phyloP scores from a whole-genome alignment of 2,797 vertebrate species.

The Micropoecilia bifurca region DNA sequence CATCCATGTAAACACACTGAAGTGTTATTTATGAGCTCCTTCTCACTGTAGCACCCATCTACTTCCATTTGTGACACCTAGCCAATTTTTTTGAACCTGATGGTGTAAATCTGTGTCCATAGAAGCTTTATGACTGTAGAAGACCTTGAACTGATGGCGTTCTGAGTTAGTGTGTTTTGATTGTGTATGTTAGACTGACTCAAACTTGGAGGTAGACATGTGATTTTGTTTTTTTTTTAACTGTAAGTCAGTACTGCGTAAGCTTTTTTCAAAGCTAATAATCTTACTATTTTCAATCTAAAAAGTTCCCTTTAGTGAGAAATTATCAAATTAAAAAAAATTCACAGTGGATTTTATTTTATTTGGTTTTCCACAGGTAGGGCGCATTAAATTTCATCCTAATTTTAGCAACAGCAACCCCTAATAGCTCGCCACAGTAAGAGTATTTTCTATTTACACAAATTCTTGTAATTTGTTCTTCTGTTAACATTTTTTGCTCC shows the following conservation, averaged over 20 bases:
- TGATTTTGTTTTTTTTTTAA: neutral
- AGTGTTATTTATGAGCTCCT: conserved; percentile 57
- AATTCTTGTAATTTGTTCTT: neutral
- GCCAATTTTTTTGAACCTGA: conserved; percentile 41
- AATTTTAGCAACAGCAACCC: neutral
- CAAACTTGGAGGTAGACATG: conserved; percentile 7
- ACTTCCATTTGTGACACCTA: conserved; percentile 57
- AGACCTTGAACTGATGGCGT: conserved; percentile 14
- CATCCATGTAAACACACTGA: conserved; percentile 38
- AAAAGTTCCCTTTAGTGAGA: neutral
- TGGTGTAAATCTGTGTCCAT: conserved; percentile 37
- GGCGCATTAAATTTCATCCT: neutral
- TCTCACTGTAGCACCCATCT: conserved; percentile 44
- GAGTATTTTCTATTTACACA: neutral
- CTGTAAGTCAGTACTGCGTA: neutral
- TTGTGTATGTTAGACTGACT: conserved; percentile 21
- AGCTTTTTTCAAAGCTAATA: neutral
- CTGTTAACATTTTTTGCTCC: neutral
- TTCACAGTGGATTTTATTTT: neutral
- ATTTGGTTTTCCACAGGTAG: neutral
- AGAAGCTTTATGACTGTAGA: conserved; percentile 13
- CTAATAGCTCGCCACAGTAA: neutral
- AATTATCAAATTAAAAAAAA: neutral
- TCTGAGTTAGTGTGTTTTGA: conserved; percentile 5
- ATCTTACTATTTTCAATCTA: neutral